These are phyloP conservation scores for Celastrina argiolus DNA, from an alignment of 2,888 invertebrate genomes.

Conservation along the genomic window DNA sequence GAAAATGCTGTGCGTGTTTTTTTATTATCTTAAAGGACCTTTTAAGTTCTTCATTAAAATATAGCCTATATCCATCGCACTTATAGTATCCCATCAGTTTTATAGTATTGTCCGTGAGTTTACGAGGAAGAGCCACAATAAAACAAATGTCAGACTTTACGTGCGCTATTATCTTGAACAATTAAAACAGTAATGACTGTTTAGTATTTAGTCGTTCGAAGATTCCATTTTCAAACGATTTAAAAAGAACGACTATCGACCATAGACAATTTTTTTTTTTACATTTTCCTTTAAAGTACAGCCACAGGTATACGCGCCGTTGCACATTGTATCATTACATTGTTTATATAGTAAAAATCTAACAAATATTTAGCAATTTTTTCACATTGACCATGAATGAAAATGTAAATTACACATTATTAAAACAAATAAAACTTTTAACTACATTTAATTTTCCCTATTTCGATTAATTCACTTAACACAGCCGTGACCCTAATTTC, in stretches of 20 bases:
- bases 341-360: no score
- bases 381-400: no score
- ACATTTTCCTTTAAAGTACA: not conserved
- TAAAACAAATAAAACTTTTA: not conserved
- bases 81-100: not conserved
- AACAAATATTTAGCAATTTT: no score
- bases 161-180: not conserved
- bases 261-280: not conserved
- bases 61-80: not conserved
- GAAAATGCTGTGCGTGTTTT: no score
- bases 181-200: constrained; percentile 6
- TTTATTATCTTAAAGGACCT: no score
- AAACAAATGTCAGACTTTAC: constrained; percentile 4
- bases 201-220: no score
- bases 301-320: no score
- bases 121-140: not conserved
- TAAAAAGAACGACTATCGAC: not conserved
- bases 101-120: not conserved
- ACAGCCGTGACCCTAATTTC: constrained; percentile 8
- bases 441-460: not conserved
- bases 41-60: not conserved
- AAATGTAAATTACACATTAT: no score
- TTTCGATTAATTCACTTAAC: not conserved
- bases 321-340: no score
- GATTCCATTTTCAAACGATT: constrained; percentile 7